A percentile compares a stretch with the other conserved stretches of the same genome.
phyloP scores from a whole-genome alignment of 2,888 invertebrate species.

The Eugnorisma glareosa region DNA sequence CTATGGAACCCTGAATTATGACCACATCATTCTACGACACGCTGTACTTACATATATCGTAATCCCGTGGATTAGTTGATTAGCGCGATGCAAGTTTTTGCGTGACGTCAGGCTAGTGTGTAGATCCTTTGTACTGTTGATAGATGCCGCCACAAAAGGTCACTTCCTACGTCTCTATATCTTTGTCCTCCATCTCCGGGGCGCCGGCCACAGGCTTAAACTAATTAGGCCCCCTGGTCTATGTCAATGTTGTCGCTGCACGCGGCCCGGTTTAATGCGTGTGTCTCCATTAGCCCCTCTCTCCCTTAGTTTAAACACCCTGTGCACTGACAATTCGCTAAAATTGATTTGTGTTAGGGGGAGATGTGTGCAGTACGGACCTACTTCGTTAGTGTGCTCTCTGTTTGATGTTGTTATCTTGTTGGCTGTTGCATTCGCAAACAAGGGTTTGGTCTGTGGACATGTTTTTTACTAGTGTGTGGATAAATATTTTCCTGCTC shows the following conservation, averaged over 20 bases:
- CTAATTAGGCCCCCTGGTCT: conserved; percentile 89
- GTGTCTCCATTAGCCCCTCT: conserved; percentile 88
- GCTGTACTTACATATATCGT: background rate
- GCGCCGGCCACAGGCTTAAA: conserved; percentile 85
- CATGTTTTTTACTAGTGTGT: conserved; percentile 35
- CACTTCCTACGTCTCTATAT: conserved; percentile 58
- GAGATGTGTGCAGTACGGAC: conserved; percentile 58
- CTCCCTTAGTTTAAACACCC: conserved; percentile 87
- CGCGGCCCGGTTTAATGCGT: conserved; percentile 88
- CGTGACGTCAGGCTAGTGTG: background rate
- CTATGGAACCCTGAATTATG: background rate
- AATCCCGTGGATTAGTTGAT: background rate
- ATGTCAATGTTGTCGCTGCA: conserved; percentile 88
- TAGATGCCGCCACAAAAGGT: background rate
- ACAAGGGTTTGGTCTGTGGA: conserved; percentile 53
- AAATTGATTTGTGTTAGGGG: conserved; percentile 88
- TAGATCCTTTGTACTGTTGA: background rate
- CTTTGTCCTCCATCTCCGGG: conserved; percentile 74
- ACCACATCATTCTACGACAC: background rate
- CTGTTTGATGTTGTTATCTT: conserved; percentile 63
- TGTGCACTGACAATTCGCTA: conserved; percentile 86
- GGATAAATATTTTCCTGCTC: conserved; percentile 17
- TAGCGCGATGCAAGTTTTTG: background rate
- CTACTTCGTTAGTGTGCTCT: conserved; percentile 55
- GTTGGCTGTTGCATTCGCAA: conserved; percentile 56